These are phyloP conservation scores for Nymphalis urticae DNA, from an alignment of 2,888 invertebrate genomes.

Conservation along the genomic window DNA sequence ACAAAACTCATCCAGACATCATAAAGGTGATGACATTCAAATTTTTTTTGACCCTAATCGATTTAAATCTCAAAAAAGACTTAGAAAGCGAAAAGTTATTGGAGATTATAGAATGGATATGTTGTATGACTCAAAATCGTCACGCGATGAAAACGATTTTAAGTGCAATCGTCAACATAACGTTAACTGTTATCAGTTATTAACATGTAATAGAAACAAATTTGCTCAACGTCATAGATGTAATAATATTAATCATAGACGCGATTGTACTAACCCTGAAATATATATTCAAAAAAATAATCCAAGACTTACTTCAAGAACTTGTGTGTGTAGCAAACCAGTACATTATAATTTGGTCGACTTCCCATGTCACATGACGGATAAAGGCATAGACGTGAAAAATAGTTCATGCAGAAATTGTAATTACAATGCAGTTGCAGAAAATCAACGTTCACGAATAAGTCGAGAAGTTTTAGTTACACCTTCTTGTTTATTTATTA, in stretches of 20 bases:
- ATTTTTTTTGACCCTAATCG: slow-evolving; percentile 39
- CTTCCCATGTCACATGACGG: slow-evolving; percentile 3
- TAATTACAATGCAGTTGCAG: neutral
- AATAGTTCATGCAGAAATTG: neutral
- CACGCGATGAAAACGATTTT: slow-evolving; percentile 14
- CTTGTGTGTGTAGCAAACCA: slow-evolving; percentile 11
- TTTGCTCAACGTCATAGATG: neutral
- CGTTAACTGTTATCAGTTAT: slow-evolving; percentile 1
- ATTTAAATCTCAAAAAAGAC: slow-evolving; percentile 20
- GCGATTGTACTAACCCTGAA: neutral
- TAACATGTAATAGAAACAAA: slow-evolving; percentile 3
- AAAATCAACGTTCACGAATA: neutral
- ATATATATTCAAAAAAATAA: neutral
- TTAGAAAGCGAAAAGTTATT: slow-evolving; percentile 11
- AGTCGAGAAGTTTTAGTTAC: slow-evolving; percentile 16
- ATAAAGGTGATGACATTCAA: slow-evolving; percentile 30
- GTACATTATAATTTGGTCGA: slow-evolving; percentile 23
- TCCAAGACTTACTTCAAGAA: neutral
- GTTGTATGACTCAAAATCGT: slow-evolving; percentile 31
- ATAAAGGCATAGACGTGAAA: neutral
- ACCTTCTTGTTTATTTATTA: slow-evolving; percentile 13
- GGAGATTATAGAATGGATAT: slow-evolving; percentile 18
- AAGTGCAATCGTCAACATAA: slow-evolving; percentile 1
- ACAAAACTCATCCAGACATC: neutral
- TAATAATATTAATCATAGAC: neutral